Evolutionary conservation across 1,140 invertebrate genomes (phyloP).

Genomic region (Drosophila micromelanica): DNA sequence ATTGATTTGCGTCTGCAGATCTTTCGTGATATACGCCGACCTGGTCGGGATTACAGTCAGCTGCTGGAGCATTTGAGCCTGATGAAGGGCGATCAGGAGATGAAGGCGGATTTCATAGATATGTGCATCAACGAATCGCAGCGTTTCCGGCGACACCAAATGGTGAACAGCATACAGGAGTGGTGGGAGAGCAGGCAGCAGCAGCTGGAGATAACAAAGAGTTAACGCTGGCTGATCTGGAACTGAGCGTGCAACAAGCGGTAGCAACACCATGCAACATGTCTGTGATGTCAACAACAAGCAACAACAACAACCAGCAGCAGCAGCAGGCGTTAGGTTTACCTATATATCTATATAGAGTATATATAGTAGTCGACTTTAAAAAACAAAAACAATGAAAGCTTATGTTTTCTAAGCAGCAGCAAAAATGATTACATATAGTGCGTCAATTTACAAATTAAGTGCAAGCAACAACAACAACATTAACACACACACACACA

Average conservation of each 20-base stretch:
- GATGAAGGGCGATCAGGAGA: constrained; percentile 89
- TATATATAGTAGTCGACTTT: constrained; percentile 1
- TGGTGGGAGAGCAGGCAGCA: constrained; percentile 83
- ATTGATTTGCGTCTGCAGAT: constrained; percentile 85
- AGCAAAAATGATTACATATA: constrained; percentile 2
- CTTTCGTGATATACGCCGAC: constrained; percentile 86
- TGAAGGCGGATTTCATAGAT: constrained; percentile 89
- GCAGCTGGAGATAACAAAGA: constrained; percentile 52
- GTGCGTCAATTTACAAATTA: constrained; percentile 12
- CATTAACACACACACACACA: not conserved
- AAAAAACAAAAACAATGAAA: not conserved
- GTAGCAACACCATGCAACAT: constrained; percentile 4
- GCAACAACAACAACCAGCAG: constrained; percentile 25
- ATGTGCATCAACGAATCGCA: constrained; percentile 91
- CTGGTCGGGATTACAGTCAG: constrained; percentile 88
- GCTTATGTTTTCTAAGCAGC: not conserved
- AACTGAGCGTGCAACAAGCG: constrained; percentile 50
- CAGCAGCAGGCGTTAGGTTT: constrained; percentile 6
- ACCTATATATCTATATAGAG: not conserved
- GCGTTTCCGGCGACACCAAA: constrained; percentile 91
- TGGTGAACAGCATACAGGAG: constrained; percentile 86
- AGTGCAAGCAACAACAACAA: constrained; percentile 4
- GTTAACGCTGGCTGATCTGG: constrained; percentile 71
- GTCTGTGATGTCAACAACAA: constrained; percentile 21
- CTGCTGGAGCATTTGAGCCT: constrained; percentile 89